phyloP scores from a whole-genome alignment of 2,888 invertebrate species.

The Diploptera punctata region DNA sequence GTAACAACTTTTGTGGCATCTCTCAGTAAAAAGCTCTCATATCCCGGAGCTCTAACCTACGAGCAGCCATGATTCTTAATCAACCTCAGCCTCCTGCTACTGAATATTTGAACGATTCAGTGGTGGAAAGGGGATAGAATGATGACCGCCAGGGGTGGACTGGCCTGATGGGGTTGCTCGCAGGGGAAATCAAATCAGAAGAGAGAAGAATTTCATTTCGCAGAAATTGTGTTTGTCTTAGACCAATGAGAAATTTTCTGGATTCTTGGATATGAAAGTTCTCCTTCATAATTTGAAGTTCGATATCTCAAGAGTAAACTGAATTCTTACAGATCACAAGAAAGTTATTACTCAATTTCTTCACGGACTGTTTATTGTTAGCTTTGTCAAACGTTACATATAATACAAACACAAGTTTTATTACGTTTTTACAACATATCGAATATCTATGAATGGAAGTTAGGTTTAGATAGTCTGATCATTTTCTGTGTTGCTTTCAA shows the following conservation, averaged over 20 bases:
- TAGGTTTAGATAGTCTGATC: too few species aligned
- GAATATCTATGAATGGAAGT: too few species aligned
- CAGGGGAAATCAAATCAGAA: slow-evolving; percentile 19
- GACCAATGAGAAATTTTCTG: slow-evolving; percentile 8
- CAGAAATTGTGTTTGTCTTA: slow-evolving; percentile 26
- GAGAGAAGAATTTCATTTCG: slow-evolving; percentile 16
- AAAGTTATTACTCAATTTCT: too few species aligned
- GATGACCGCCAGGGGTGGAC: slow-evolving; percentile 7
- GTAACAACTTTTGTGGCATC: background rate
- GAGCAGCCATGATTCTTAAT: background rate
- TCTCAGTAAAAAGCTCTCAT: background rate
- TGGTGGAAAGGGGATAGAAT: background rate
- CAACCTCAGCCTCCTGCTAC: background rate
- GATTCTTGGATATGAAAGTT: background rate
- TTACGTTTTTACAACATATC: too few species aligned
- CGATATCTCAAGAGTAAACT: background rate
- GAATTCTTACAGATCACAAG: too few species aligned
- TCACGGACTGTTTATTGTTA: too few species aligned
- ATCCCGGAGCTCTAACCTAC: background rate
- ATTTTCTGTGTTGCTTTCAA: too few species aligned
- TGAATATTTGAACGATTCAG: slow-evolving; percentile 4
- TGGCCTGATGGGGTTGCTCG: slow-evolving; percentile 8
- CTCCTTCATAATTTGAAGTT: background rate
- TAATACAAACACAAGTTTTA: too few species aligned
- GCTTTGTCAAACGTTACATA: too few species aligned